Evolutionary conservation across 2,888 invertebrate genomes (phyloP).

Genomic region (Agrilus cyanescens): DNA sequence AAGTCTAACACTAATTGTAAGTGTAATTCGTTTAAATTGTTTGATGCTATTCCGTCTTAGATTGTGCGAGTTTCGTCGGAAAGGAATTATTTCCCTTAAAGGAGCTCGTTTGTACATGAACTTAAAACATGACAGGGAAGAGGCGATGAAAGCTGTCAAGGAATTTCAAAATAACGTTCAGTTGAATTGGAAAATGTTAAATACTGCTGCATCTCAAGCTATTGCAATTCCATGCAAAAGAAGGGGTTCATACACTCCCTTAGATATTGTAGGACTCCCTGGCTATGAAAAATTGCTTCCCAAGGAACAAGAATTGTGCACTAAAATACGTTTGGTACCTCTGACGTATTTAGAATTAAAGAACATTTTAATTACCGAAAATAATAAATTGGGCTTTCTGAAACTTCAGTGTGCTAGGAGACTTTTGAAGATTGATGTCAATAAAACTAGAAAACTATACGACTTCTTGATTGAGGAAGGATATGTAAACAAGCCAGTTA

Average conservation of each 20-base stretch:
- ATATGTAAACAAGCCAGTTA: slow-evolving; percentile 46
- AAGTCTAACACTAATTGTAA: too few species aligned
- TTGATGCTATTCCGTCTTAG: slow-evolving; percentile 25
- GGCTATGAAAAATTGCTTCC: slow-evolving; percentile 60
- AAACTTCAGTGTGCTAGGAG: slow-evolving; percentile 70
- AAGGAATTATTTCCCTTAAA: slow-evolving; percentile 56
- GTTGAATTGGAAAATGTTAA: slow-evolving; percentile 27
- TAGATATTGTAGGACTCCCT: slow-evolving; percentile 62
- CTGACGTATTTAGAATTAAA: slow-evolving; percentile 70
- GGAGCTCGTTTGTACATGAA: slow-evolving; percentile 53
- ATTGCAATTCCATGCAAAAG: slow-evolving; percentile 22
- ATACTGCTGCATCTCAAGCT: slow-evolving; percentile 6
- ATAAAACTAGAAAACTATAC: slow-evolving; percentile 80
- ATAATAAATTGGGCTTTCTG: slow-evolving; percentile 60
- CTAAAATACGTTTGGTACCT: slow-evolving; percentile 61
- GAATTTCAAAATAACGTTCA: slow-evolving; percentile 27
- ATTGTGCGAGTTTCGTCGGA: slow-evolving; percentile 52
- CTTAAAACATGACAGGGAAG: slow-evolving; percentile 48
- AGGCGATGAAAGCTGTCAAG: slow-evolving; percentile 40
- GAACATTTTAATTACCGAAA: slow-evolving; percentile 59
- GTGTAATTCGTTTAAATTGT: background rate
- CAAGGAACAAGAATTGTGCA: slow-evolving; percentile 67
- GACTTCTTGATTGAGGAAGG: slow-evolving; percentile 64
- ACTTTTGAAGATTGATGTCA: slow-evolving; percentile 85
- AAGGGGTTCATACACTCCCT: slow-evolving; percentile 40